Evolutionary conservation across 92 coral and sea anemone species (phyloP), one percentile per base, ranked within the genome.

Genomic region (Epizoanthus scotinus): DNA sequence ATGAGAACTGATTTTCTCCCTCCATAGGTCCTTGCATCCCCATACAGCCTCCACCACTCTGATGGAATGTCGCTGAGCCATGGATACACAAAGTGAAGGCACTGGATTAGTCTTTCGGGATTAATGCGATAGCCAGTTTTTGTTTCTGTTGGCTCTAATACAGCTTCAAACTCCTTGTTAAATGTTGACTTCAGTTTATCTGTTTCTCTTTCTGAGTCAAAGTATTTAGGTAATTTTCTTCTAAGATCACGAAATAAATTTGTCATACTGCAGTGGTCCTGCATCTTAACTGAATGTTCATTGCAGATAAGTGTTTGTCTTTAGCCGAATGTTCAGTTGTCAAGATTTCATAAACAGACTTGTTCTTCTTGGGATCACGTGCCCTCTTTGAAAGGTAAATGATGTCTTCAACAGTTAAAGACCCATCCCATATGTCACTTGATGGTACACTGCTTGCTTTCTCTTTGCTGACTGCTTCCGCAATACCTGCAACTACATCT

Each of bases 21-120:
- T 42, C 78, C 86, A 58, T 82, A 82, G 3, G 79, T 82, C 21
- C 85, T 14, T 18, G 85, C 70, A 70, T 82, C 85, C 0, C 85
- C 79, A 55, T 73, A 73, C 26, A 73, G 5, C 52, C 73, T 68
- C 54, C 73, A 68, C 55, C 73, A 42, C 47, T 68, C 54, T 6
- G 40, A 18, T 49, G 53, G 25, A 40, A 42, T 13, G 42, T 36
- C 15, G 20, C 52, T 31, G 25, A 68, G 73, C 73, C 73, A 68
- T 5, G 61, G 77, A 44, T 44, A 44, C 14, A 15, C 52, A 44
- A 44, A 44, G 14, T 9, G 15, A 1, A 44, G 10, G 10, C 52
- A 44, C 9, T 3, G 9, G 52, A 44, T 15, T 44, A 8, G 52
- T 44, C 52, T 2, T 44, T 44, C 52, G 9, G 52, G 15, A 44